Evolutionary conservation across 23 tunicate genomes (phyloP), one percentile per base, ranked within the genome.

Genomic region (Halocynthia roretzi): DNA sequence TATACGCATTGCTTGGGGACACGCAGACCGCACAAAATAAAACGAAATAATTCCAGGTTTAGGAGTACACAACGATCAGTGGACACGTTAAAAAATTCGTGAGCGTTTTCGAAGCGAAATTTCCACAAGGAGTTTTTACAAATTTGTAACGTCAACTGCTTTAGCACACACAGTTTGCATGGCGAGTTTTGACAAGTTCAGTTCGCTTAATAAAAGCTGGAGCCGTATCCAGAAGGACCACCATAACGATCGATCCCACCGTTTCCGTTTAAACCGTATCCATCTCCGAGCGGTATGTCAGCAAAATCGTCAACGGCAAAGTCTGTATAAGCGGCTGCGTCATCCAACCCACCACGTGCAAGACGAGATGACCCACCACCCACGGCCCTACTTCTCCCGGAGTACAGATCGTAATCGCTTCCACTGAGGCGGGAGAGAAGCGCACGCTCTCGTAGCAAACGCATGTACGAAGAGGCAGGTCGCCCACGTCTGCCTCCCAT

Each of bases 371-470:
- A 11, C 22, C 70, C 48, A 65, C 70, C 5, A 65, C 70, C 70
- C 70, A 65, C 5, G 55, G 64, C 62, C 54, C 51, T 49, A 56
- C 56, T 54, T 56, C 60, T 44, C 55, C 56, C 78, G 31, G 64
- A 62, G 56, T 74, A 74, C 51, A 54, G 56, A 8, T 65, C 70
- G 22, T 48, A 48, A 20, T 85, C 80, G 10, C 69, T 67, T 23
- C 76, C 82, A 65, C 78, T 83, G 60, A 81, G 86, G 70, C 96
- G 85, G 54, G 88, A 71, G 80, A 89, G 67, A 78, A 87, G 80
- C 40, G 82, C 96, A 74, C 96, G 85, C 63, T 89, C 88, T 21
- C 96, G 75, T 80, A 87, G 86, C 14, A 82, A 20, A 7, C 78
- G 78, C 50, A 74, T 74, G 78, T 74, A 74, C 64, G 78, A 74